A percentile compares a stretch with the other conserved stretches of the same genome.
These are phyloP conservation scores for Aphrocallistes beatrix DNA, from an alignment of 37 sponge, comb jelly and placozoan species.

Conservation along the genomic window DNA sequence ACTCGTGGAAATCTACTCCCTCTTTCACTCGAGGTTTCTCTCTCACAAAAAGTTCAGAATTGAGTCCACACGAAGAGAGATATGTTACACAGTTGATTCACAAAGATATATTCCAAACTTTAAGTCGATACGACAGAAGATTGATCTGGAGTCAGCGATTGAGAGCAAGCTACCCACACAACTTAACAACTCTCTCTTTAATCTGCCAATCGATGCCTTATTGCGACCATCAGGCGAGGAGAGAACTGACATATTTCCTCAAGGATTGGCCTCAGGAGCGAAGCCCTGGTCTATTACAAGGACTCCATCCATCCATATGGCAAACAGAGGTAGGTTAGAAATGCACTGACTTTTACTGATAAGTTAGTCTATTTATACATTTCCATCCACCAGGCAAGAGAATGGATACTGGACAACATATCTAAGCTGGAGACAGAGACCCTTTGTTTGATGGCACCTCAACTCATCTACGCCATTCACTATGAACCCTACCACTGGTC, in stretches of 20 bases:
- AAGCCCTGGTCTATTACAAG: not conserved
- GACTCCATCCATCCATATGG: constrained; percentile 1
- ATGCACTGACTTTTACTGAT: not conserved
- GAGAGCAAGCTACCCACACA: not conserved
- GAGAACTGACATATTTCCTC: not conserved
- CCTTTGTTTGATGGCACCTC: not conserved
- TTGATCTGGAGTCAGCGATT: constrained; percentile 7
- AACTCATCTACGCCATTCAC: not conserved
- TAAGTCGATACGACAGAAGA: not conserved
- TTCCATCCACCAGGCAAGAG: not conserved
- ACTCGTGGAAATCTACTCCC: not conserved
- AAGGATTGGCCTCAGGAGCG: constrained; percentile 9
- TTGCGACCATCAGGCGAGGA: constrained; percentile 1
- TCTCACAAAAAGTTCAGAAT: not conserved
- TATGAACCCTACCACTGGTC: not conserved
- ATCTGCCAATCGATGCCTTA: constrained; percentile 2
- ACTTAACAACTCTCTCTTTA: not conserved
- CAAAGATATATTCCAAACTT: not conserved
- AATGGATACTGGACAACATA: not conserved
- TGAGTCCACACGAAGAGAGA: not conserved
- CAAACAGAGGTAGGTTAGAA: not conserved
- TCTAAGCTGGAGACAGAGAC: not conserved
- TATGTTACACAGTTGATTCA: not conserved
- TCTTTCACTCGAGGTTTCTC: not conserved
- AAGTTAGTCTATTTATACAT: not conserved